A percentile compares a stretch with the other conserved stretches of the same genome.
phyloP scores from a whole-genome alignment of 2,113 vertebrate species.

The Seriola quinqueradiata region DNA sequence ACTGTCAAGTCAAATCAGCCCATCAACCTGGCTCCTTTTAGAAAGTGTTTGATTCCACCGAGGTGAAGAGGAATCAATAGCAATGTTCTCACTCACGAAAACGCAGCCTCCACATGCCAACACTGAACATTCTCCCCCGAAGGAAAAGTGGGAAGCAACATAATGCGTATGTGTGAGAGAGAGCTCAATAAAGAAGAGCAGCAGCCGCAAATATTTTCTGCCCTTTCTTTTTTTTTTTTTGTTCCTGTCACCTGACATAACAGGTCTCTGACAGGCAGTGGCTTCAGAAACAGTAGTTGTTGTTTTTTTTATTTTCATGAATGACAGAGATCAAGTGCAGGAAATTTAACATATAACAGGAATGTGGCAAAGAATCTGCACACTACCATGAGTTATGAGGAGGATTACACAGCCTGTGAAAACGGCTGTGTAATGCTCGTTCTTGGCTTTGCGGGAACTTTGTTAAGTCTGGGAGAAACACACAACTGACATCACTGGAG shows the following conservation, averaged over 20 bases:
- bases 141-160: conserved; percentile 15
- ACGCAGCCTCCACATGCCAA: conserved; percentile 29
- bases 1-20: conserved; percentile 36
- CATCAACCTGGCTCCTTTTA: neutral
- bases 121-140: neutral
- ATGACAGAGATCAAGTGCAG: neutral
- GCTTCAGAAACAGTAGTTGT: neutral
- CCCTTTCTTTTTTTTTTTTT: neutral
- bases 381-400: neutral
- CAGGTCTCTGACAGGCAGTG: neutral
- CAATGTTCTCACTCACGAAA: conserved; percentile 67
- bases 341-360: neutral
- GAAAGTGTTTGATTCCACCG: conserved; percentile 33
- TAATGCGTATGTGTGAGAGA: neutral
- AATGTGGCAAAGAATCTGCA: neutral
- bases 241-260: neutral
- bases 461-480: too few relatives aligned
- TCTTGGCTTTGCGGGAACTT: too few relatives aligned
- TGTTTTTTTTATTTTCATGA: neutral
- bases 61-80: conserved; percentile 67
- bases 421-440: neutral
- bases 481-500: too few relatives aligned
- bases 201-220: neutral
- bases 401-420: neutral
- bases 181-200: neutral